A percentile compares a stretch with the other conserved stretches of the same genome.
phyloP scores from a whole-genome alignment of 1,140 invertebrate species.

The Eubasilissa regina region DNA sequence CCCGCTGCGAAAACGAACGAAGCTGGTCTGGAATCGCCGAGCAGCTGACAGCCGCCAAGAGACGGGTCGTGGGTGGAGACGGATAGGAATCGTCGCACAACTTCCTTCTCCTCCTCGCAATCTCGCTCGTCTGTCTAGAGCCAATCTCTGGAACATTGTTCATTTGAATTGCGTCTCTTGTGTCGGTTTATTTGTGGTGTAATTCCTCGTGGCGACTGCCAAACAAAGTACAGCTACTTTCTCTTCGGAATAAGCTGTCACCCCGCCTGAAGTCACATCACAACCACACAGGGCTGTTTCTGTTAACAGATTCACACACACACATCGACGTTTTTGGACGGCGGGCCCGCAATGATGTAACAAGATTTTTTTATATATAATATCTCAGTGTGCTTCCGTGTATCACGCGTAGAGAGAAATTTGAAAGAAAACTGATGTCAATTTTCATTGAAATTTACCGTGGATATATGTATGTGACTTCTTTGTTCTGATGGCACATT shows the following conservation, averaged over 20 bases:
- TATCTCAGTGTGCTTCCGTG: no score
- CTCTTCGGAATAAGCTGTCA: neutral
- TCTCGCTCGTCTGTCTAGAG: conserved; percentile 17
- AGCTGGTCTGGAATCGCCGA: neutral
- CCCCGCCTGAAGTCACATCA: neutral
- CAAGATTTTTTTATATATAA: no score
- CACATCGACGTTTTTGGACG: no score
- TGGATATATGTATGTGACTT: no score
- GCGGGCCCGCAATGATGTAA: no score
- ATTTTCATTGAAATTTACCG: no score
- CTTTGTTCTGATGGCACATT: no score
- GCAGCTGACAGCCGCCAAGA: conserved; percentile 18
- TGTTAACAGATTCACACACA: no score
- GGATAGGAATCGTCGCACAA: conserved; percentile 10
- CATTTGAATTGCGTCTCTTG: conserved; percentile 28
- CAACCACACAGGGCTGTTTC: no score
- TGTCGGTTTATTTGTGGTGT: conserved; percentile 25
- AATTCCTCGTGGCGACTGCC: conserved; percentile 21
- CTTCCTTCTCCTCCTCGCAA: conserved; percentile 18
- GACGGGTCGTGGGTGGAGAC: conserved; percentile 30
- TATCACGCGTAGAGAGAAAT: no score
- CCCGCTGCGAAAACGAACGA: neutral
- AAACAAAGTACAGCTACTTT: conserved; percentile 10
- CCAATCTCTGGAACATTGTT: conserved; percentile 37
- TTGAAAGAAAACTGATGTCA: no score